Evolutionary conservation across 1,140 invertebrate genomes (phyloP).

Genomic region (Calliphora vicina): DNA sequence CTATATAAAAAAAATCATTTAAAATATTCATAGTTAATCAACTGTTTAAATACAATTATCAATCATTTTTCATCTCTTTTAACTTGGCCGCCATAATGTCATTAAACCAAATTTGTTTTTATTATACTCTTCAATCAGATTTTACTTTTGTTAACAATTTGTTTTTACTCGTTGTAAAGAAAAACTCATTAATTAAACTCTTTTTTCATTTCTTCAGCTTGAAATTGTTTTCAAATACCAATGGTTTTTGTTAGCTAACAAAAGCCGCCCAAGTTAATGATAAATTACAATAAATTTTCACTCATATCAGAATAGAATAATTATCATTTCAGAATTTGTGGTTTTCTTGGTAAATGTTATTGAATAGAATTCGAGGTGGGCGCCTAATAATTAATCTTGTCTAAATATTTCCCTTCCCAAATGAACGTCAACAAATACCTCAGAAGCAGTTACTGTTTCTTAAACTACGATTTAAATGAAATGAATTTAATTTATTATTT

Average conservation of each 20-base stretch:
- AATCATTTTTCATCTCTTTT: slow-evolving; percentile 49
- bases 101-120: background rate
- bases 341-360: background rate
- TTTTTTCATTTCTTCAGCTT: background rate
- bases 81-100: slow-evolving; percentile 37
- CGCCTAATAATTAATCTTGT: slow-evolving; percentile 59
- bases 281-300: background rate
- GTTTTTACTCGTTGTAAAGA: background rate
- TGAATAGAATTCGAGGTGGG: slow-evolving; percentile 46
- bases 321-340: background rate
- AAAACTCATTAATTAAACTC: background rate
- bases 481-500: background rate
- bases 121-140: background rate
- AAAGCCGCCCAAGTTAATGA: background rate
- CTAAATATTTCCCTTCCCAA: slow-evolving; percentile 47
- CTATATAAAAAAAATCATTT: background rate
- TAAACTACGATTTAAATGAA: background rate
- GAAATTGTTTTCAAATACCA: background rate
- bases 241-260: background rate
- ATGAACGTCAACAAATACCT: background rate
- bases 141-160: background rate
- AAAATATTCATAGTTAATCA: background rate
- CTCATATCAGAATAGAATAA: background rate
- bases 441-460: background rate
- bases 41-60: background rate